Evolutionary conservation across 1,140 invertebrate species (phyloP), one percentile per base, ranked within the genome.

Genomic region (Colletes latitarsis): DNA sequence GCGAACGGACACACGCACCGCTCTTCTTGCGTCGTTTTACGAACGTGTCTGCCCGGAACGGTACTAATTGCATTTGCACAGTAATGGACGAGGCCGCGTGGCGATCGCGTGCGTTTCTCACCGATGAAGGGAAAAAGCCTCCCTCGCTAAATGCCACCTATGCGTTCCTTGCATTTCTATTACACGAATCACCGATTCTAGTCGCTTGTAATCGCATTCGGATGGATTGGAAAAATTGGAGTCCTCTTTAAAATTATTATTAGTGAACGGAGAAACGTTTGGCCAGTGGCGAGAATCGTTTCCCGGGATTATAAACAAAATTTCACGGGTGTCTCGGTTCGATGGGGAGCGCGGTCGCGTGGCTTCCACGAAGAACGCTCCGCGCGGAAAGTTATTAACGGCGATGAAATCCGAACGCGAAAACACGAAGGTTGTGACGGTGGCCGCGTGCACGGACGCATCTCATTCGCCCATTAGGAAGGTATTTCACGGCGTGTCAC

Each of bases 401-500:
- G 63, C 30, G 63, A 75, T 60, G 78, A 74, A 80, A 74, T 68
- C 10, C 46, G 70, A 72, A 78, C 68, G 58, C 69, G 62, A 62
- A 62, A 72, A n/a, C 49, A 30, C 19, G 57, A 63, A 19, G 79
- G 81, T 68, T 71, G 79, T 62, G 87, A 82, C 87, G 82, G 73
- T 87, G 88, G 85, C 84, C 85, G 88, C 80, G 88, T 90, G 91
- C 90, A 90, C 90, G 89, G 88, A 90, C 89, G 88, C 90, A 91
- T 89, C 85, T 86, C 82, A 85, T 84, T 91, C 87, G 88, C 83
- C 90, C 90, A 92, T 92, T 92, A 92, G 87, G 82, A 91, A 91
- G 90, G 89, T 92, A 92, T 92, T 92, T 92, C 91, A 92, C 91
- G 91, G 91, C 90, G 83, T 86, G 91, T 92, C 91, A 92, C 89